These are phyloP conservation scores for Paracanthobrama guichenoti DNA, from an alignment of 2,113 vertebrate species.

Conservation along the genomic window DNA sequence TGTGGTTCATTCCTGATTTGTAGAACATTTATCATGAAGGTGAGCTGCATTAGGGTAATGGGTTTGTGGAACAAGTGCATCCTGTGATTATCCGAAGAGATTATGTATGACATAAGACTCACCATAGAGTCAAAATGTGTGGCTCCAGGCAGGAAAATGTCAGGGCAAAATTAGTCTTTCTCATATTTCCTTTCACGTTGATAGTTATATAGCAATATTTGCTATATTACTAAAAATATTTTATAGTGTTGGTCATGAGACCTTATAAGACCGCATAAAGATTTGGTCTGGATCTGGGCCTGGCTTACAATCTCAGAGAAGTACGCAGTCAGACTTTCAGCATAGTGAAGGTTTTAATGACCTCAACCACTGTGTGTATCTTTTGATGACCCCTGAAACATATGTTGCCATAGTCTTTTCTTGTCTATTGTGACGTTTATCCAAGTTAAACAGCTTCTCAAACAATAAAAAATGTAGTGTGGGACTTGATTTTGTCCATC, in stretches of 20 bases:
- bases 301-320: background rate
- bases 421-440: no score
- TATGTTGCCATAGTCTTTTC: no score
- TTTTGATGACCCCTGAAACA: background rate
- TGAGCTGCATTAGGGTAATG: background rate
- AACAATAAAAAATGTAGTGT: no score
- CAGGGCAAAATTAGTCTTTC: background rate
- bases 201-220: background rate
- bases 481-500: no score
- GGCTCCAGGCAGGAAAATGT: background rate
- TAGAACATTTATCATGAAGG: constrained; percentile 1
- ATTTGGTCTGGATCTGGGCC: background rate
- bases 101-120: background rate
- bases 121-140: background rate
- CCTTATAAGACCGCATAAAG: background rate
- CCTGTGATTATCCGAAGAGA: constrained; percentile 52
- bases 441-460: no score
- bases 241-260: background rate
- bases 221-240: background rate
- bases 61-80: constrained; percentile 27
- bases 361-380: background rate
- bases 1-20: constrained; percentile 16
- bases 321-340: background rate
- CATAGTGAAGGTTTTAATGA: background rate
- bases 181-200: background rate